Conservation (phyloP, 2,888 invertebrate genomes). For the Phlogophora meticulosa region DNA sequence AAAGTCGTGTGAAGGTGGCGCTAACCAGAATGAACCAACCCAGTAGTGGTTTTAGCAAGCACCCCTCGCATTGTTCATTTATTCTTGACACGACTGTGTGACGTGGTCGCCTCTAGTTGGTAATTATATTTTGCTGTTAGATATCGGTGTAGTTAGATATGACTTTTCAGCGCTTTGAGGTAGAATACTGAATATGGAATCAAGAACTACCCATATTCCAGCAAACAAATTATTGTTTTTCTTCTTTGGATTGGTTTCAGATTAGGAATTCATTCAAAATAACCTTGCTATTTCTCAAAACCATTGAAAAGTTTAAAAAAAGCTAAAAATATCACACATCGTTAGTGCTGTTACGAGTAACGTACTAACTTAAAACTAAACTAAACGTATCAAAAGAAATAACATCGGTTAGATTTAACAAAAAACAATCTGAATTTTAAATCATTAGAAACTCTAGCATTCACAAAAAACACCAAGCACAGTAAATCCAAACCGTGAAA, state of each 20-base stretch:
- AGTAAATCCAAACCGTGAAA: slow-evolving; percentile 9
- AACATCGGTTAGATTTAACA: background rate
- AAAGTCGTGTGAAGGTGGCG: slow-evolving; percentile 56
- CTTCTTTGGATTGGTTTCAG: no score
- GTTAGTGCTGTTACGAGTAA: no score
- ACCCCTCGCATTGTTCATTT: slow-evolving; percentile 44
- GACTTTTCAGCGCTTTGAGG: no score
- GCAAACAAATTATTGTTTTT: no score
- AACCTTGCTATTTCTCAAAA: no score
- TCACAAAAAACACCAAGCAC: slow-evolving; percentile 4
- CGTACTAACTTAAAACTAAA: no score
- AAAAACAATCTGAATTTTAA: background rate
- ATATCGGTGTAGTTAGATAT: background rate
- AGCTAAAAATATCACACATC: no score
- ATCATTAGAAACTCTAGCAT: background rate
- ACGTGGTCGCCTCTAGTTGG: slow-evolving; percentile 2
- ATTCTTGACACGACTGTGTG: slow-evolving; percentile 16
- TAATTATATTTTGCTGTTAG: slow-evolving; percentile 14
- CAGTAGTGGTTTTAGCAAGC: slow-evolving; percentile 42
- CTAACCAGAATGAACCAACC: slow-evolving; percentile 64
- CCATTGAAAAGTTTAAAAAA: no score
- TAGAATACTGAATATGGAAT: no score
- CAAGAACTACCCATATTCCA: no score
- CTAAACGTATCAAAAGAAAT: background rate
- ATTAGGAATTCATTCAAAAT: no score